Conservation (phyloP, 2,797 vertebrate species). For the Capromys pilorides region DNA sequence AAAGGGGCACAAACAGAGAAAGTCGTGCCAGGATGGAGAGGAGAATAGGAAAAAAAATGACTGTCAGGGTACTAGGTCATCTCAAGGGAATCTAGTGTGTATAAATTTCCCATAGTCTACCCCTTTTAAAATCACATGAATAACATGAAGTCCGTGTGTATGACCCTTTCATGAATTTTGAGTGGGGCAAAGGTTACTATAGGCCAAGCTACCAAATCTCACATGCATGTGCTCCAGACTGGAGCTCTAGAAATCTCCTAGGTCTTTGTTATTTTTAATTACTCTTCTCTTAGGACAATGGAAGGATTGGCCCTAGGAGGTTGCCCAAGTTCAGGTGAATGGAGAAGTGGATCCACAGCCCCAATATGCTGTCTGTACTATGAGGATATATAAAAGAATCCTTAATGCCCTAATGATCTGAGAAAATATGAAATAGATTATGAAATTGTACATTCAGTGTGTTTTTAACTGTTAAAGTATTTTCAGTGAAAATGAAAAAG, state of each 20-base stretch:
- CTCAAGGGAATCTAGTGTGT: neutral
- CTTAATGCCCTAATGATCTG: constrained; percentile 14
- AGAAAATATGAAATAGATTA: constrained; percentile 2
- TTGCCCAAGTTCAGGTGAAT: neutral
- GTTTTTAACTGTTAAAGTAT: neutral
- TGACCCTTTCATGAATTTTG: neutral
- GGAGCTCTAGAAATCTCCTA: neutral
- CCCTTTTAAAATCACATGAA: neutral
- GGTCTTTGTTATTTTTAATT: neutral
- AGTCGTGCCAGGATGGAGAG: neutral
- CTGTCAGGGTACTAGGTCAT: neutral
- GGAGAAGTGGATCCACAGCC: neutral
- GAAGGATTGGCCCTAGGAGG: too few relatives aligned
- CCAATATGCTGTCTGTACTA: neutral
- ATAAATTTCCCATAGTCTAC: neutral
- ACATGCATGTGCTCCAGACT: neutral
- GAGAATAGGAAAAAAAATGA: neutral
- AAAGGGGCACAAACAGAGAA: neutral
- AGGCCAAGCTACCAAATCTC: neutral
- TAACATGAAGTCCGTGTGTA: neutral
- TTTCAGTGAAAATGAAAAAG: constrained; percentile 5
- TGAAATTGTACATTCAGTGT: neutral
- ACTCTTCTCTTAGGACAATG: neutral
- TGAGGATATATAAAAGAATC: neutral
- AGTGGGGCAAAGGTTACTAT: neutral